Base-by-base conservation (phyloP, 2,113 vertebrate genomes). In the Stomatorhinus ivindoensis region DNA sequence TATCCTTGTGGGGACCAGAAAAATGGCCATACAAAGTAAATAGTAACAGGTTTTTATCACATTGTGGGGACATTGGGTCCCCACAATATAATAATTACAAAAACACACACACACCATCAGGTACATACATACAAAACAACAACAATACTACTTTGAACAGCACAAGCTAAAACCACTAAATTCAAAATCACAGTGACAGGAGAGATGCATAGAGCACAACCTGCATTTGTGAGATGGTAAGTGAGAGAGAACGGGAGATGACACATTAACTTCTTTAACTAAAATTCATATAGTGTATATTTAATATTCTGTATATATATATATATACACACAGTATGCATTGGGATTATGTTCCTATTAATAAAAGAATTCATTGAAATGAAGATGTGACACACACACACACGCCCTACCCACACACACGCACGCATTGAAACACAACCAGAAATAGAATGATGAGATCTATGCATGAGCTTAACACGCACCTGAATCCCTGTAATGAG, bases 401-500 rank as follows among this genome's bases (percentile, higher is more conserved):
- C 65, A 69, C 3, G 4, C 42, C 42, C 42, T 4, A 46, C 31
- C 42, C 42, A 46, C 31, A 88, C 89, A 88, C 61, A 48, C 35
- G 39, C 44, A 89, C 73, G 24, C 21, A 87, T 47, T 65, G 31
- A 19, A 31, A 73, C 69, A 88, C 82, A 86, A 24, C 31, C 58
- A 55, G 3, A 31, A 47, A 55, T 3, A 17, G 69, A 42, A 51
- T 82, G 48, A 53, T 51, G 47, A 82, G 27, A 80, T 80, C 47
- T 35, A 53, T 48, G 61, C 51, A 89, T 31, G 11, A 51, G 10
- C 83, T 83, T 73, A 55, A 86, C 31, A 76, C 83, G 19, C 90
- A 87, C 48, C 15, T 76, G 69, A 44, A 83, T 83, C 69, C 88
- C 69, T 44, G 73, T 83, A 85, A 61, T 89, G 88, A 87, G 86